phyloP scores from a whole-genome alignment of 2,888 invertebrate species.

The Platycheirus albimanus region DNA sequence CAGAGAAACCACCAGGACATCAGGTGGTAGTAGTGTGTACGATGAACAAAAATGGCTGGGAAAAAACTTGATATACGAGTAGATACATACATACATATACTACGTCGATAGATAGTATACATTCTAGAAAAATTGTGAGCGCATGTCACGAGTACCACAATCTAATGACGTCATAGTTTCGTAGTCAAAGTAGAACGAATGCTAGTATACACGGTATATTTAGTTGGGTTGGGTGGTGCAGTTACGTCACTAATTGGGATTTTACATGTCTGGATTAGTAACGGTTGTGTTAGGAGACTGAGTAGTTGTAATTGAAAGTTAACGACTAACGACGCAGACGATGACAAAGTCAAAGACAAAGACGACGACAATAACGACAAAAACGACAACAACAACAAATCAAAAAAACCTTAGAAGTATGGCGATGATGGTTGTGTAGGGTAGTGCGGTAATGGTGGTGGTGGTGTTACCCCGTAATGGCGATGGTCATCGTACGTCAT shows the following conservation, averaged over 20 bases:
- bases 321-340: constrained; percentile 58
- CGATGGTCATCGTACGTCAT: constrained; percentile 58
- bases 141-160: constrained; percentile 41
- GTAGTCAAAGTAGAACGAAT: constrained; percentile 63
- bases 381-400: constrained; percentile 10
- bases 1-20: constrained; percentile 27
- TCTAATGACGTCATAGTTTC: constrained; percentile 64
- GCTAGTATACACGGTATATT: constrained; percentile 37
- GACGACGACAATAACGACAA: no score
- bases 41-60: constrained; percentile 39
- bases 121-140: constrained; percentile 30
- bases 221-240: constrained; percentile 24
- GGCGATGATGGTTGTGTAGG: no score
- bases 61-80: background rate
- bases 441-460: no score
- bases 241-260: constrained; percentile 32
- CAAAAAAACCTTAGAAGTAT: background rate
- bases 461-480: no score
- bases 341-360: constrained; percentile 18
- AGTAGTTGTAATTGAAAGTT: constrained; percentile 72
- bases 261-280: constrained; percentile 56
- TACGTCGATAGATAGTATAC: background rate
- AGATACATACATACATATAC: background rate
- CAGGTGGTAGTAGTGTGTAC: constrained; percentile 52
- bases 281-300: constrained; percentile 60